Evolutionary conservation across 2,888 invertebrate species (phyloP), one percentile per base, ranked within the genome.

Genomic region (Tinea pellionella): DNA sequence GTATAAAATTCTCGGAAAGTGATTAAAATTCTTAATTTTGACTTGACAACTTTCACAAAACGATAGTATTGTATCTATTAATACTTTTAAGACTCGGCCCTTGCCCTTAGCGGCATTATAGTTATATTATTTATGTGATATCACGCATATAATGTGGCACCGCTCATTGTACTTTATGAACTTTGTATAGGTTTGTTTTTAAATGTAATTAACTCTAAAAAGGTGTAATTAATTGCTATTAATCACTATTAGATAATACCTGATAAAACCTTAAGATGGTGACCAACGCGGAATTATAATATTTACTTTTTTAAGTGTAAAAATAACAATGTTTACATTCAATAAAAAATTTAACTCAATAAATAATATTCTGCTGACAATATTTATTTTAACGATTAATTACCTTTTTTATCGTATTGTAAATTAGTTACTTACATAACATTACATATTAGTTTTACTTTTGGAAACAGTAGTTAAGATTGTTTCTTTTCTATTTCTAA

Each of bases 1-100:
- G 97, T 96, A 88, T 80, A 78, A 73, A 18, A 78, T 71, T 73
- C 72, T 75, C 75, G 73, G 77, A 73, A 71, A 76, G 73, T 69
- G 68, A 77, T 71, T 73, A 75, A 76, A n/a, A 61, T 77, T 77
- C 78, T 70, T 65, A 77, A 74, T 78, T 80, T 81, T 73, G 73
- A 71, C 78, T 79, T 83, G 80, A 78, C 83, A 83, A 86, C 86
- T 86, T 87, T 86, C 85, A 82, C 83, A 70, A 73, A 74, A 77
- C 78, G 75, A 69, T 77, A 74, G 74, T 75, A 62, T 74, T 77
- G 70, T 73, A 77, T 73, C 82, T 82, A 83, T 77, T 76, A 81
- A 75, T 86, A 84, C 77, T 78, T 72, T 72, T 62, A 67, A 16
- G 24, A 60, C 53, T 59, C 47, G 59, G 61, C 61, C 64, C 61